These are phyloP conservation scores for Indicator maculatus DNA, from an alignment of 2,113 vertebrate genomes.

Conservation along the genomic window DNA sequence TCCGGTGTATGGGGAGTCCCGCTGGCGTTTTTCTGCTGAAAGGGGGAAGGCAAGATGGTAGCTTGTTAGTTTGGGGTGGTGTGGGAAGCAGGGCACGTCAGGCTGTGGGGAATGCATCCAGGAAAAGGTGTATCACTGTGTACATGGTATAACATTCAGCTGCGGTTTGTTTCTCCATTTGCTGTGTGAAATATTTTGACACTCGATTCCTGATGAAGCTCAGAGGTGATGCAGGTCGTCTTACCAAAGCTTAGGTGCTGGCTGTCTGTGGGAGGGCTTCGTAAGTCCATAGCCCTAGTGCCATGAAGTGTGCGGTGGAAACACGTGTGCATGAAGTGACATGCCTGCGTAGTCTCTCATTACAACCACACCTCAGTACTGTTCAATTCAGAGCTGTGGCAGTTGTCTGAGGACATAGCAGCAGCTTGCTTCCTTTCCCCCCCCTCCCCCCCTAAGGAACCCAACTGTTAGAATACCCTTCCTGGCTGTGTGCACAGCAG, in stretches of 20 bases:
- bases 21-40: not conserved
- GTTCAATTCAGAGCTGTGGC: not conserved
- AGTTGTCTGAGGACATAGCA: not conserved
- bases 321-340: fast-evolving
- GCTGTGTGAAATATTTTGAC: not conserved
- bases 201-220: fast-evolving
- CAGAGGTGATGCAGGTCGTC: fast-evolving
- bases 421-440: not conserved
- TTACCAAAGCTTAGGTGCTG: not conserved
- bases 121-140: not conserved
- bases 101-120: not conserved
- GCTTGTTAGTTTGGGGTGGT: not conserved
- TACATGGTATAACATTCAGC: fast-evolving
- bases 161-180: not conserved
- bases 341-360: fast-evolving
- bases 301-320: not conserved
- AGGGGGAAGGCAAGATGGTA: not conserved
- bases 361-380: fast-evolving
- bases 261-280: not conserved
- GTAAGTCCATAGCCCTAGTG: not conserved
- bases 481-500: not conserved
- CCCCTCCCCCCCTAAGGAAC: not conserved
- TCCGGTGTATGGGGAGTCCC: too few relatives aligned
- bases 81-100: fast-evolving
- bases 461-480: fast-evolving